phyloP scores from a whole-genome alignment of 2,113 vertebrate genomes.

The Dipodomys merriami region DNA sequence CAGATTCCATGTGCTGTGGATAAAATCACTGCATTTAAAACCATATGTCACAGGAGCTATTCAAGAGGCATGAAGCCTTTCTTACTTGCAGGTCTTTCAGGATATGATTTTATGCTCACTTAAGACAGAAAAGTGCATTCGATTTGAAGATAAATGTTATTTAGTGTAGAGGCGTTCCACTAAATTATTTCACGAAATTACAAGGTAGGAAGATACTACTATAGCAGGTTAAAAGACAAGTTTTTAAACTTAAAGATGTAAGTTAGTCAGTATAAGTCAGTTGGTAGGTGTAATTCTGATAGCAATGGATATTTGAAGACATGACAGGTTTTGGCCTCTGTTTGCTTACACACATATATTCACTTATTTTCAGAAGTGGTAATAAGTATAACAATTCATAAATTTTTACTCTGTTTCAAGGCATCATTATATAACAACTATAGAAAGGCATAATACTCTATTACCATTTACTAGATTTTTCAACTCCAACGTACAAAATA shows the following conservation, averaged over 20 bases:
- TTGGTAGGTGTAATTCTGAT: slow-evolving; percentile 63
- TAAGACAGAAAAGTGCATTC: slow-evolving; percentile 87
- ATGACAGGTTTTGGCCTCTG: slow-evolving; percentile 26
- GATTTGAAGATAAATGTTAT: slow-evolving; percentile 83
- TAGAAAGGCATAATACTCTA: slow-evolving; percentile 62
- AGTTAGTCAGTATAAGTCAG: slow-evolving; percentile 13
- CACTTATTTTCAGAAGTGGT: slow-evolving; percentile 64
- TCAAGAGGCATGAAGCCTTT: slow-evolving; percentile 80
- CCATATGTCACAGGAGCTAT: slow-evolving; percentile 86
- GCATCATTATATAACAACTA: slow-evolving; percentile 38
- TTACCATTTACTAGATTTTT: background rate
- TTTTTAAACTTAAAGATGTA: slow-evolving; percentile 56
- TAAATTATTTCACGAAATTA: slow-evolving; percentile 83
- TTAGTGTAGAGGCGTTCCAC: slow-evolving; percentile 76
- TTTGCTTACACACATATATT: slow-evolving; percentile 55
- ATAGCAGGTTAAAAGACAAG: slow-evolving; percentile 52
- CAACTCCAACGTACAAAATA: slow-evolving; percentile 66
- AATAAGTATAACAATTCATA: slow-evolving; percentile 54
- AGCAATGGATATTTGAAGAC: slow-evolving; percentile 42
- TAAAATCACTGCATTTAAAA: slow-evolving; percentile 84
- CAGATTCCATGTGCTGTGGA: slow-evolving; percentile 80
- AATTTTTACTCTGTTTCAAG: slow-evolving; percentile 76
- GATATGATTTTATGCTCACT: slow-evolving; percentile 86
- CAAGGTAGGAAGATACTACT: slow-evolving; percentile 79
- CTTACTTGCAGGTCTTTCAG: slow-evolving; percentile 80